Conservation (phyloP, 2,888 invertebrate species). For the Pomacea canaliculata region DNA sequence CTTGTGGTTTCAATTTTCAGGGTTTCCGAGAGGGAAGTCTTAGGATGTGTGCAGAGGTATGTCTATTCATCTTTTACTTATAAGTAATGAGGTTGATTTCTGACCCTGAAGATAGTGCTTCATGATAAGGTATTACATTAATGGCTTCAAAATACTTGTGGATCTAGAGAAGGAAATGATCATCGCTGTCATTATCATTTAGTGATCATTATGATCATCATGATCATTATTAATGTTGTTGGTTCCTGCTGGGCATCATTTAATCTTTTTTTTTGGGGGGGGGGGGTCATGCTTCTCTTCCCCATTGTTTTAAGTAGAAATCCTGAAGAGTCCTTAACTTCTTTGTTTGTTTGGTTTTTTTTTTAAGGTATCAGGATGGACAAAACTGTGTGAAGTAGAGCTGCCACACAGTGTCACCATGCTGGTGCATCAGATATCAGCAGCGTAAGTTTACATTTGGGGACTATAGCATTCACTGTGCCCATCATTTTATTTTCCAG, state of each 20-base stretch:
- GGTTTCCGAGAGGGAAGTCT: conserved; percentile 60
- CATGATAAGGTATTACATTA: too few species aligned
- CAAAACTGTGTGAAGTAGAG: conserved; percentile 90
- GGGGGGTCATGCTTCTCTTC: too few species aligned
- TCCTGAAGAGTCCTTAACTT: background rate
- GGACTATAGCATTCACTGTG: background rate
- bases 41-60: conserved; percentile 62
- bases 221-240: too few species aligned
- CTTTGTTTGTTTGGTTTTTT: background rate
- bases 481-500: background rate
- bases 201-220: too few species aligned
- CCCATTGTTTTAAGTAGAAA: too few species aligned
- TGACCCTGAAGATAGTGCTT: too few species aligned
- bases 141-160: too few species aligned
- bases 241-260: too few species aligned
- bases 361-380: conserved; percentile 76
- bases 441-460: background rate
- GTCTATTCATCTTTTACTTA: conserved; percentile 1
- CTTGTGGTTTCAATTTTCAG: conserved; percentile 38
- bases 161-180: too few species aligned
- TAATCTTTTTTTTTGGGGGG: too few species aligned
- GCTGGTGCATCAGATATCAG: conserved; percentile 48
- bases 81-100: too few species aligned
- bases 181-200: too few species aligned
- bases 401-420: conserved; percentile 76